Evolutionary conservation across 2,797 vertebrate genomes (phyloP).

Genomic region (Anabas testudineus): DNA sequence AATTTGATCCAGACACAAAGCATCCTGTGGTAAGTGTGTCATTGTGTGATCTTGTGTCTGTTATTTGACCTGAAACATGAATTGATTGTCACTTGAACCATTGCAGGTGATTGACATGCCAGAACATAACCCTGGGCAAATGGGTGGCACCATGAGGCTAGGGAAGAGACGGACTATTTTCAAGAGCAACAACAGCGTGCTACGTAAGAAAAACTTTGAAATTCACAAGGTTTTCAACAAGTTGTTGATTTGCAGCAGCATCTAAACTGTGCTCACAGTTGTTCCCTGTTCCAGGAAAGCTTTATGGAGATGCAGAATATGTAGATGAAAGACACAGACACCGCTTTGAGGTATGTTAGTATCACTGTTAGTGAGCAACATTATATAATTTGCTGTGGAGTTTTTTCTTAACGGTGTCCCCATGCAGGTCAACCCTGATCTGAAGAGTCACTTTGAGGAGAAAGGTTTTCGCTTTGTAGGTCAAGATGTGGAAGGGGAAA

Average conservation of each 20-base stretch:
- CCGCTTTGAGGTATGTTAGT: conserved; percentile 88
- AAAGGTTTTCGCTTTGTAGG: conserved; percentile 93
- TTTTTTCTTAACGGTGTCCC: neutral
- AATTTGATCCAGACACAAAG: conserved; percentile 90
- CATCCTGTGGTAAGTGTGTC: conserved; percentile 90
- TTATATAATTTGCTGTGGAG: neutral
- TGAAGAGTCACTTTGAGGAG: conserved; percentile 90
- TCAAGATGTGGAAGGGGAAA: conserved; percentile 93
- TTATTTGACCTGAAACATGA: neutral
- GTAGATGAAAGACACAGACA: conserved; percentile 94
- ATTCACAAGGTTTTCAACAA: neutral
- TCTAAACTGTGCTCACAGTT: neutral
- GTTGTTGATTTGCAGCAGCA: neutral
- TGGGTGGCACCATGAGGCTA: conserved; percentile 96
- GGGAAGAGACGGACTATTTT: conserved; percentile 94
- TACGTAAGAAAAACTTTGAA: conserved; percentile 81
- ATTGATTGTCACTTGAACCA: neutral
- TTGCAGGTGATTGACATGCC: conserved; percentile 94
- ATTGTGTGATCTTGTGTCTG: too few relatives aligned
- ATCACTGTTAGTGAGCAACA: neutral
- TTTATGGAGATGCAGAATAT: conserved; percentile 89
- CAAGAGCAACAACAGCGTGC: conserved; percentile 87
- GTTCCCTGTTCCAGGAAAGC: conserved; percentile 82
- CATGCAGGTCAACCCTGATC: conserved; percentile 90
- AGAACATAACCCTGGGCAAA: conserved; percentile 94